Evolutionary conservation across 2,113 vertebrate species (phyloP).

Genomic region (Lamprotornis superbus): DNA sequence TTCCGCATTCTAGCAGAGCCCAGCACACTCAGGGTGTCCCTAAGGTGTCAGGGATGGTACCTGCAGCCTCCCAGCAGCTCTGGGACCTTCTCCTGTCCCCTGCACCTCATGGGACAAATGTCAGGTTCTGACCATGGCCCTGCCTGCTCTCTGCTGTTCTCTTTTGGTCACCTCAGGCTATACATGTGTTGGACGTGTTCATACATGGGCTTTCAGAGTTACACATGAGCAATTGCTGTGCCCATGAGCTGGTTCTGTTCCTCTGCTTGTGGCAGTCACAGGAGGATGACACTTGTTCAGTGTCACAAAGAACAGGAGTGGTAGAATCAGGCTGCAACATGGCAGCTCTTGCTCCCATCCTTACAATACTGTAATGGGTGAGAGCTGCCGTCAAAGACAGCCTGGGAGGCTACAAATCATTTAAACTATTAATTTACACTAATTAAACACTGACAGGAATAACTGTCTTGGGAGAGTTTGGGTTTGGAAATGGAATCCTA

Average conservation of each 20-base stretch:
- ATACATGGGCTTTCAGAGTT: fast-evolving
- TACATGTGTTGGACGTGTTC: fast-evolving
- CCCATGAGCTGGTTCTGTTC: background rate
- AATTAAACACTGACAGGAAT: constrained; percentile 30
- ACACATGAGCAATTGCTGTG: background rate
- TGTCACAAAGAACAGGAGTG: background rate
- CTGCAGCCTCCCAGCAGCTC: background rate
- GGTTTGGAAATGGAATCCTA: background rate
- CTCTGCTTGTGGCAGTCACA: fast-evolving
- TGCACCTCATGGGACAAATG: fast-evolving
- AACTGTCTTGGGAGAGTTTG: constrained; percentile 4
- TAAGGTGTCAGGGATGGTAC: background rate
- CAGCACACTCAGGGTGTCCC: fast-evolving
- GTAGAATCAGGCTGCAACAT: background rate
- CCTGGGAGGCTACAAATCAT: constrained; percentile 16
- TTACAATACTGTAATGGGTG: background rate
- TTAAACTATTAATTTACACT: constrained; percentile 36
- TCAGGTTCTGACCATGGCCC: fast-evolving
- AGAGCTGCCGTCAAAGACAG: background rate
- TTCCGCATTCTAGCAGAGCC: background rate
- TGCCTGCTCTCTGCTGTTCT: background rate
- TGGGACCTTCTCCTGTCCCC: background rate
- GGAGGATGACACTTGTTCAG: background rate
- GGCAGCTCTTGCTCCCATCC: background rate
- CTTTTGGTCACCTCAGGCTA: background rate